Evolutionary conservation across 2,888 invertebrate species (phyloP).

Genomic region (Drosophila emarginata): DNA sequence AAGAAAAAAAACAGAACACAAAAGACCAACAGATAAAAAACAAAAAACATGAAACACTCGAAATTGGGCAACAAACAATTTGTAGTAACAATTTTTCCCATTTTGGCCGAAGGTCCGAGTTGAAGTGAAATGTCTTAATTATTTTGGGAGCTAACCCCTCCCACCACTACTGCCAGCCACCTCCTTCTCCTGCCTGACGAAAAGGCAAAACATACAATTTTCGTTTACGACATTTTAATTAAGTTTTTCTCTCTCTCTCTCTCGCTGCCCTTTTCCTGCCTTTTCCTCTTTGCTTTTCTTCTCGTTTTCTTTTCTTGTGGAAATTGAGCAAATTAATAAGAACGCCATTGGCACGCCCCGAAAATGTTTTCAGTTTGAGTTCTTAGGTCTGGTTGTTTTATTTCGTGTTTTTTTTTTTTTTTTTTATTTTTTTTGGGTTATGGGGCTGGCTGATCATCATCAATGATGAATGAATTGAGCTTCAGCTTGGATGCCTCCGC

Average conservation of each 20-base stretch:
- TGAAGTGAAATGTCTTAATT: constrained; percentile 73
- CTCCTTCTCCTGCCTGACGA: not conserved
- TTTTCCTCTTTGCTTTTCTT: constrained; percentile 11
- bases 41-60: constrained; percentile 41
- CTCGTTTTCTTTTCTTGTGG: constrained; percentile 39
- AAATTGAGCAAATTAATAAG: constrained; percentile 74
- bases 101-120: constrained; percentile 42
- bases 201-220: constrained; percentile 64
- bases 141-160: constrained; percentile 69
- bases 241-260: constrained; percentile 58
- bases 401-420: not conserved
- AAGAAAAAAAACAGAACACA: constrained; percentile 26
- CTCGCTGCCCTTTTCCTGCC: constrained; percentile 11
- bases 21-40: constrained; percentile 24
- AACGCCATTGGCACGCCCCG: constrained; percentile 73
- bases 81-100: constrained; percentile 71
- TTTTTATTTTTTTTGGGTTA: not conserved
- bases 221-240: constrained; percentile 78
- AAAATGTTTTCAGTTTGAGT: constrained; percentile 38
- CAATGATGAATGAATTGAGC: constrained; percentile 74
- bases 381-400: not conserved
- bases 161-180: not conserved
- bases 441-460: constrained; percentile 51
- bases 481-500: constrained; percentile 36
- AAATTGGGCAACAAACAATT: constrained; percentile 74